phyloP scores from a whole-genome alignment of 2,113 vertebrate species.

The Chrysemys picta region DNA sequence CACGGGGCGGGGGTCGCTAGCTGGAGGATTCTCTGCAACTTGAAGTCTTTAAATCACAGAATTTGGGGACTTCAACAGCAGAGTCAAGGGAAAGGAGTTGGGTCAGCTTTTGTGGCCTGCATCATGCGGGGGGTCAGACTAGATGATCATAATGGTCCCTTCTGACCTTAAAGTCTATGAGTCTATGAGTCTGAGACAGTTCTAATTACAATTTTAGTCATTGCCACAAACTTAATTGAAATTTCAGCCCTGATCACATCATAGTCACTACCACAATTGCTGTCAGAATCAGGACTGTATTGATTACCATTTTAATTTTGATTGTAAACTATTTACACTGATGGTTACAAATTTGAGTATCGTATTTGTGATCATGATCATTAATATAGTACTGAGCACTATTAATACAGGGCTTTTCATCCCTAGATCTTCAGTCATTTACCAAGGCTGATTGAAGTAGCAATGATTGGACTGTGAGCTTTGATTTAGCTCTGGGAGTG shows the following conservation, averaged over 20 bases:
- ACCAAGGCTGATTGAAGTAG: not conserved
- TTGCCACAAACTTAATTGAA: not conserved
- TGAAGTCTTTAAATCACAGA: no score
- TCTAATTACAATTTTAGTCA: not conserved
- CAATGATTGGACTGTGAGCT: not conserved
- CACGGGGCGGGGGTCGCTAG: no score
- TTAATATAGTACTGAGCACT: not conserved
- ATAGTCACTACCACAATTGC: not conserved
- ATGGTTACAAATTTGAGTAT: not conserved
- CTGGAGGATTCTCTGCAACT: no score
- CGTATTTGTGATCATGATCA: no score
- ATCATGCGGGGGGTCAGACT: no score
- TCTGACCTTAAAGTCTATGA: no score
- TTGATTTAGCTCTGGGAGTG: not conserved
- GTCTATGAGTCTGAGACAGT: no score
- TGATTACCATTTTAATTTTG: not conserved
- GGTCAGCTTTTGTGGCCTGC: no score
- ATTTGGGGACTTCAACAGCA: no score
- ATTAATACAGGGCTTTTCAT: not conserved
- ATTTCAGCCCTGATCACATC: not conserved
- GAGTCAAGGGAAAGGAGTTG: no score
- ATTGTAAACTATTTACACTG: not conserved
- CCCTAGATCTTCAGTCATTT: not conserved
- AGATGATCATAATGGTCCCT: no score
- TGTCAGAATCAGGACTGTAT: not conserved